Conservation (phyloP, 2,113 vertebrate genomes). For the Herpailurus yagouaroundi region DNA sequence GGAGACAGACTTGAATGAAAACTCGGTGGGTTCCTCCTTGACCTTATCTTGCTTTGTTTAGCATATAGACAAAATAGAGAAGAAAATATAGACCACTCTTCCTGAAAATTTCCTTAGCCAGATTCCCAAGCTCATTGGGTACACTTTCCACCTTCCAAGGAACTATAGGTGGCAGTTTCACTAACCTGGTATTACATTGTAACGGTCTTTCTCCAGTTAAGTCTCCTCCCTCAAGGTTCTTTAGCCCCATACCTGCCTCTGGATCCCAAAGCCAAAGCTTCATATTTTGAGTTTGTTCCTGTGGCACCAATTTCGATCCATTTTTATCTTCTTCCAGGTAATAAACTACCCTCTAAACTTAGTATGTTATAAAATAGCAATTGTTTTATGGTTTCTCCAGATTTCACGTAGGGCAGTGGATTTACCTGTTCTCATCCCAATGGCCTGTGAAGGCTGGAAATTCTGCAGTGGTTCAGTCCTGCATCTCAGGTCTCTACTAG, state of each 20-base stretch:
- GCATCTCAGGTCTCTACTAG: accelerated
- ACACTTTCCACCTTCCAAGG: neutral
- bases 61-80: neutral
- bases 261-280: neutral
- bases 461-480: too few relatives aligned
- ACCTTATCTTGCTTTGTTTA: neutral
- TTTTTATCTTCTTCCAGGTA: neutral
- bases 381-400: neutral
- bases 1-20: neutral
- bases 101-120: neutral
- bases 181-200: neutral
- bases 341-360: neutral
- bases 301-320: neutral
- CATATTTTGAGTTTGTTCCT: neutral
- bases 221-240: neutral
- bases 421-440: accelerated
- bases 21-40: neutral
- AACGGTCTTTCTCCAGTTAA: neutral
- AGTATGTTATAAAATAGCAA: neutral
- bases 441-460: neutral
- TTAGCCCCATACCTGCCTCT: neutral
- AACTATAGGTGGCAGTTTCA: neutral
- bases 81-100: accelerated
- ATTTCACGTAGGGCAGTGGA: neutral
- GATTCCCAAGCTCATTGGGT: neutral